Base-by-base conservation (phyloP, 1,140 invertebrate genomes). In the Brachionus rubens region DNA sequence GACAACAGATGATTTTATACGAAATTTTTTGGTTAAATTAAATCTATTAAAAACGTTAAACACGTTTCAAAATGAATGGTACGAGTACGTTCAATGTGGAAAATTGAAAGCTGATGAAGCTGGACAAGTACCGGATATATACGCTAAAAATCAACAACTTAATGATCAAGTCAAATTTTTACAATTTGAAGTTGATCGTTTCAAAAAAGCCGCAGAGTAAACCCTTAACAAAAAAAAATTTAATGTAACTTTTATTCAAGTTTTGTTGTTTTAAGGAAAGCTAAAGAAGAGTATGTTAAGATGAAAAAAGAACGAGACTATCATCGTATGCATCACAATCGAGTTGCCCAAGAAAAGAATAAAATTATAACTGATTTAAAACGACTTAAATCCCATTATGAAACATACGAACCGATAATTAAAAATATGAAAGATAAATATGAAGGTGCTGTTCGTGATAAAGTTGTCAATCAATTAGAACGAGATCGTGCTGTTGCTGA, bases 281-380 rank as follows among this genome's bases (percentile, higher is more conserved):
- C 83, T 9, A 84, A 83, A 77, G 84, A 85, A 65, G 80, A 80
- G 0, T 84, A 82, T 79, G 81, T 84, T 21, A 85, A 84, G 46
- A 77, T 85, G 52, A 79, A 83, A 48, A 85, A 84, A 75, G 83
- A 85, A 67, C 78, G 84, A 59, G 84, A 85, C 70, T 85, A 82
- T 76, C 84, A 85, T 75, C 79, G 83, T 28, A 84, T 85, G 82
- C 82, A 85, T 78, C 84, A 85, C 76, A 82, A 82, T 76, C 78
- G 84, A 21, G 81, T 85, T 46, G 82, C 83, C 3, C 84, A 85
- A 78, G 84, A 85, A 78, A 85, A 85, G 76, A 83, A 85, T 56
- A 81, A 81, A 62, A 79, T 85, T 0, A 82, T 85, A 16, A 82
- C 80, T 24, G 56, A 43, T 24, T 33, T 77, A 26, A 70, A 75